phyloP scores from a whole-genome alignment of 1,140 invertebrate species.

The Neomicropteryx cornuta region DNA sequence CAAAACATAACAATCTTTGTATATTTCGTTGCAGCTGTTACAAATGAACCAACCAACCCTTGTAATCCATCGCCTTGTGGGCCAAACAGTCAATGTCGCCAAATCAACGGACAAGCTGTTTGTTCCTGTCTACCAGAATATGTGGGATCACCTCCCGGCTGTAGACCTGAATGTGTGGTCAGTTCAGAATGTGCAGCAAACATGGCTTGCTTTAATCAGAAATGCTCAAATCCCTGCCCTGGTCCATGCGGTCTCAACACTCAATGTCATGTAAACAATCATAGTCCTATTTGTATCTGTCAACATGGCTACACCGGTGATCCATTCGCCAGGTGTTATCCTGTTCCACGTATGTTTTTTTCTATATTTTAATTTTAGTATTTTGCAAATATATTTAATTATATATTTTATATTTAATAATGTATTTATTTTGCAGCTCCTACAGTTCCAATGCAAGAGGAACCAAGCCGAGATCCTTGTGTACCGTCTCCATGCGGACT shows the following conservation, averaged over 20 bases:
- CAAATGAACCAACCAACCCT: slow-evolving; percentile 29
- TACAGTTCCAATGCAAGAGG: slow-evolving; percentile 16
- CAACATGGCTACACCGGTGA: slow-evolving; percentile 48
- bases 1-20: slow-evolving; percentile 4
- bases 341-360: slow-evolving; percentile 37
- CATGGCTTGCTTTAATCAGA: slow-evolving; percentile 48
- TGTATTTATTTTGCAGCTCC: slow-evolving; percentile 30
- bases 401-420: slow-evolving; percentile 37
- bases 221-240: slow-evolving; percentile 50
- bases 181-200: slow-evolving; percentile 49
- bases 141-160: slow-evolving; percentile 45
- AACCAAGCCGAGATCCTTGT: slow-evolving; percentile 43
- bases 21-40: slow-evolving; percentile 21
- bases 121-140: slow-evolving; percentile 53
- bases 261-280: slow-evolving; percentile 52
- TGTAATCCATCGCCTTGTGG: slow-evolving; percentile 55
- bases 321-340: slow-evolving; percentile 50
- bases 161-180: slow-evolving; percentile 48
- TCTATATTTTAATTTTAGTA: slow-evolving; percentile 26
- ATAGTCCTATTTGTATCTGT: slow-evolving; percentile 55
- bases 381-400: slow-evolving; percentile 3
- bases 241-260: slow-evolving; percentile 49
- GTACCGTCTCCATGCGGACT: slow-evolving; percentile 57
- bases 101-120: slow-evolving; percentile 40
- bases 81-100: slow-evolving; percentile 50